Conservation (phyloP, 2,113 vertebrate species). For the Cettia cetti region DNA sequence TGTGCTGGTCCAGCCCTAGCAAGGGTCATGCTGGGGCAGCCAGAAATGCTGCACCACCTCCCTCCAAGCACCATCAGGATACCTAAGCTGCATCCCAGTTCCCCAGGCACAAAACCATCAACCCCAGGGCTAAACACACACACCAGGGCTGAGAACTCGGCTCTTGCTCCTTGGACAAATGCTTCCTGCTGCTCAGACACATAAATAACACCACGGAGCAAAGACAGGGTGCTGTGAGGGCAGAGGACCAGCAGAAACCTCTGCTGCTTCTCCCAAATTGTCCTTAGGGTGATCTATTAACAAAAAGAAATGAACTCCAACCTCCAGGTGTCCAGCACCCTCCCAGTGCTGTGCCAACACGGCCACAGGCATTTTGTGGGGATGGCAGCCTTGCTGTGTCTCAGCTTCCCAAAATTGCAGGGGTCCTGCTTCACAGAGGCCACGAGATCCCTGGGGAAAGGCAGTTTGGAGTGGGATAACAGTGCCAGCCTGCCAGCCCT, state of each 20-base stretch:
- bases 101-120: neutral
- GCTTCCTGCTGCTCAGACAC: neutral
- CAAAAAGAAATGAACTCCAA: neutral
- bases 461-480: neutral
- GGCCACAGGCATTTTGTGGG: rapidly evolving
- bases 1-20: neutral
- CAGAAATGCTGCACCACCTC: neutral
- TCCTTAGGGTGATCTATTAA: neutral
- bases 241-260: neutral
- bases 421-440: neutral
- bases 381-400: neutral
- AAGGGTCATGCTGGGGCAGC: neutral
- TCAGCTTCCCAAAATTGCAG: neutral
- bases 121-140: neutral
- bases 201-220: rapidly evolving
- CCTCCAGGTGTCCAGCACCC: neutral
- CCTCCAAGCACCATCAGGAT: neutral
- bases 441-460: neutral
- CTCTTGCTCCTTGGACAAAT: neutral
- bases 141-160: neutral
- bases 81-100: neutral
- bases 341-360: neutral
- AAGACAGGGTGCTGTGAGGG: neutral
- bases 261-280: neutral
- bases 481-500: neutral